Percentiles rank a stretch among this genome's conserved stretches.
phyloP scores from a whole-genome alignment of 2,888 invertebrate genomes.

The Melieria picta region DNA sequence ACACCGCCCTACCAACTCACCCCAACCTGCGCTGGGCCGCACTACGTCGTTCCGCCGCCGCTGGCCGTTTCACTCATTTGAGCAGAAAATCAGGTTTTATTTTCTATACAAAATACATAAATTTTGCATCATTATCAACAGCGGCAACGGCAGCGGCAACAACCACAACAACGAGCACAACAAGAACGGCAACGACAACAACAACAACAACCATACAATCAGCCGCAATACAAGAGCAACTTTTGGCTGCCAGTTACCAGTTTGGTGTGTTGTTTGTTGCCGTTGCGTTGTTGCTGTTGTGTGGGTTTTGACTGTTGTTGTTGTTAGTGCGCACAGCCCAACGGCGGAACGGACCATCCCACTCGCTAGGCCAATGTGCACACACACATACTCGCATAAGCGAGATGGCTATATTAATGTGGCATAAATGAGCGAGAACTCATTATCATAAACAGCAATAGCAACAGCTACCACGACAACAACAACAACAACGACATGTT shows the following conservation, averaged over 20 bases:
- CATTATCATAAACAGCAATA: conserved; percentile 57
- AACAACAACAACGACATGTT: conserved; percentile 41
- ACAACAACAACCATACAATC: too few relatives aligned
- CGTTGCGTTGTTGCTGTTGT: neutral
- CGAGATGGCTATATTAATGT: conserved; percentile 59
- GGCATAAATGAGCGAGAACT: conserved; percentile 55
- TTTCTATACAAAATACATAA: conserved; percentile 63
- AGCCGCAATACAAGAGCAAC: too few relatives aligned
- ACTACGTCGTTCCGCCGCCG: too few relatives aligned
- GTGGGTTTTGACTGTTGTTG: conserved; percentile 9
- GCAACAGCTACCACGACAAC: conserved; percentile 26
- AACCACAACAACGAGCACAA: conserved; percentile 5
- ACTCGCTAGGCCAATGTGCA: neutral
- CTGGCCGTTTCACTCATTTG: conserved; percentile 44
- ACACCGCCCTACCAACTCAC: too few relatives aligned
- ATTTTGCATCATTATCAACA: conserved; percentile 58
- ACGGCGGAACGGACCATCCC: too few relatives aligned
- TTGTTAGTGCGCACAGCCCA: neutral
- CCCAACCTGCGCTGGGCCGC: too few relatives aligned
- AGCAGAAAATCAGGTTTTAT: conserved; percentile 58
- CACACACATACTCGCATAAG: conserved; percentile 43
- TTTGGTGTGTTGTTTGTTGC: neutral
- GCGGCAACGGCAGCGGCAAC: conserved; percentile 10
- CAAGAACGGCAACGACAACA: too few relatives aligned
- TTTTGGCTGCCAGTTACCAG: too few relatives aligned